Evolutionary conservation across 2,113 vertebrate genomes (phyloP), one percentile per base, ranked within the genome.

Genomic region (Eudyptes chrysolophus): DNA sequence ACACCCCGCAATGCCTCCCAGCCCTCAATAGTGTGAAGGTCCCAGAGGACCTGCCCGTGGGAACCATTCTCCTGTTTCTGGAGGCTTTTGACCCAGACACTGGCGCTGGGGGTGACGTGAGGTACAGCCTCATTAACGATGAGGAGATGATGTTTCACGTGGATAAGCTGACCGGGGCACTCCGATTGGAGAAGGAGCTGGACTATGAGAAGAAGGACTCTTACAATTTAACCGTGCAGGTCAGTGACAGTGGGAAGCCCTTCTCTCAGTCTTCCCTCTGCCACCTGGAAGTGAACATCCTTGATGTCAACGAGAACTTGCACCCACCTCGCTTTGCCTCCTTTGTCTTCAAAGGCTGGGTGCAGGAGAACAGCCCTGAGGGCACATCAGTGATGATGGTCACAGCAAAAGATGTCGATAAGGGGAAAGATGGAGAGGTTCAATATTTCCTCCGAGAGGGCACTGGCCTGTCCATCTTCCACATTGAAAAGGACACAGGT

Each of bases 301-400:
- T 99, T 94, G 99, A 99, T 61, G 98, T 99, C 72, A 99, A 99
- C 30, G 99, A 99, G 97, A 99, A 99, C 92, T 97, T 99, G 81
- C 98, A 99, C 87, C 90, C 98, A 29, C 99, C 99, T 6, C 95
- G 80, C 79, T 99, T 99, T 92, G 95, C 98, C 49, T 98, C 98
- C 94, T 99, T 99, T 58, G 99, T 99, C 81, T 98, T 99, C 94
- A 98, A 99, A 92, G 98, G 98, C 26, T 97, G 93, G 40, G 98
- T 99, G 90, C 98, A 97, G 97, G 99, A 99, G 96, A 99, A 99
- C 57, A 98, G 99, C 30, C 97, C 97, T 1, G 96, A 98, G 6
- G 99, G 99, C 42, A 99, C 99, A 0, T 98, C 98, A 1, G 99
- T 99, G 81, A 95, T 99, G 58, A 96, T 78, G 6, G 98, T 99